These are phyloP conservation scores for Diadumene lineata DNA, from an alignment of 92 coral and sea anemone genomes.

Conservation along the genomic window DNA sequence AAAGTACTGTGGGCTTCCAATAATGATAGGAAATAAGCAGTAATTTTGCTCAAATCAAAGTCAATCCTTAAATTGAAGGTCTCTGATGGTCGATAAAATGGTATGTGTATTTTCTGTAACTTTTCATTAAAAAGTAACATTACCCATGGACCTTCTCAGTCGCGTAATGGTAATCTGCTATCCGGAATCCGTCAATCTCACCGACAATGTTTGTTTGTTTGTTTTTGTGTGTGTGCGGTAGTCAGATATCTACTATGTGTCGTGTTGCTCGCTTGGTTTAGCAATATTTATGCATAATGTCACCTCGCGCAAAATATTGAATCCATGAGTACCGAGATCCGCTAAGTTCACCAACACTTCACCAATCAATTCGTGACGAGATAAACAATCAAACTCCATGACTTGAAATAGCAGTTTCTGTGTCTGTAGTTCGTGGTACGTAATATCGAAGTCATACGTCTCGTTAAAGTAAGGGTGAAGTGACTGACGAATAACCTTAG, in stretches of 20 bases:
- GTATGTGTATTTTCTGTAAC: no score
- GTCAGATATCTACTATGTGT: slow-evolving; percentile 10
- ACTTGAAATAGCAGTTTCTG: slow-evolving; percentile 81
- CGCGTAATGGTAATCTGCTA: no score
- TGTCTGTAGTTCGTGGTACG: slow-evolving; percentile 72
- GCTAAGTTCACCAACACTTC: slow-evolving; percentile 77
- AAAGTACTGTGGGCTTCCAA: no score
- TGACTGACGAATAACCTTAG: slow-evolving; percentile 80
- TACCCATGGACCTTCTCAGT: no score
- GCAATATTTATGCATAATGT: slow-evolving; percentile 83
- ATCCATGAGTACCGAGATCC: slow-evolving; percentile 86
- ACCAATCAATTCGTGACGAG: slow-evolving; percentile 74
- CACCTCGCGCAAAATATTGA: slow-evolving; percentile 82
- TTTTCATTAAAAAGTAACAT: no score
- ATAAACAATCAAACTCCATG: slow-evolving; percentile 83
- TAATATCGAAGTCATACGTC: slow-evolving; percentile 81
- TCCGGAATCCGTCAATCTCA: no score
- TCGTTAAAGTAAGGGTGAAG: slow-evolving; percentile 84
- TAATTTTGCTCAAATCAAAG: no score
- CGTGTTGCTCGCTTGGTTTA: slow-evolving; percentile 47
- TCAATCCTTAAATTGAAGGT: no score
- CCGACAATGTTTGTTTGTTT: no score
- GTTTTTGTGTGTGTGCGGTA: no score
- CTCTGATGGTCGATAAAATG: no score
- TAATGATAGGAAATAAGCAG: no score